These are phyloP conservation scores for Mactra quadrangularis DNA, from an alignment of 1,140 invertebrate species.

Conservation along the genomic window DNA sequence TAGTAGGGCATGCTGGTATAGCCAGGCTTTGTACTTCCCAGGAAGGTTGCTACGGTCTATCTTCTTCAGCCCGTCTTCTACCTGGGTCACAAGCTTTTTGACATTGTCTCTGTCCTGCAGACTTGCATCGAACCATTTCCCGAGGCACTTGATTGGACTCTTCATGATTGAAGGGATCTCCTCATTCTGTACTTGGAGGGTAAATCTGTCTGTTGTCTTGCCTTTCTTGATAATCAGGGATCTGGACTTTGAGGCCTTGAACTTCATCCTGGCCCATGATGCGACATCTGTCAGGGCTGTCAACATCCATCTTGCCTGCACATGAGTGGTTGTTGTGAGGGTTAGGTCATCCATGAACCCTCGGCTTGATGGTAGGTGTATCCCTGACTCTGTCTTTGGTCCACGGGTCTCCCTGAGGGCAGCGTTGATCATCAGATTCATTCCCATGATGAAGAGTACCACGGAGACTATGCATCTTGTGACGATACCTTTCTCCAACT, in stretches of 20 bases:
- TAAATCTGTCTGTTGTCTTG: constrained; percentile 1
- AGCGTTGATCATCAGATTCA: not conserved
- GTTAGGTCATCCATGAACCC: constrained; percentile 47
- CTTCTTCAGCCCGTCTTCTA: constrained; percentile 11
- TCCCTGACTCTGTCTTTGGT: not conserved
- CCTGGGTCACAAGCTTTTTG: constrained; percentile 3
- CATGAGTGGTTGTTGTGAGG: no score
- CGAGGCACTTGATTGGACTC: constrained; percentile 28
- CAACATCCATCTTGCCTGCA: no score
- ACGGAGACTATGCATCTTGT: not conserved
- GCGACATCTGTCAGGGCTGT: constrained; percentile 19
- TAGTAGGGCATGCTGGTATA: constrained; percentile 38
- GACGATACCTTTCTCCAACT: not conserved
- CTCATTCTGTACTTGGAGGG: not conserved
- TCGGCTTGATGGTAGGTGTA: not conserved
- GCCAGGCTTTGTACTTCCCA: constrained; percentile 56
- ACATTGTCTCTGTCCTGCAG: constrained; percentile 3
- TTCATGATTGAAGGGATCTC: constrained; percentile 15
- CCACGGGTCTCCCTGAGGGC: not conserved
- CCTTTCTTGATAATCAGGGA: constrained; percentile 21
- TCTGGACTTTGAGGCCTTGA: constrained; percentile 28
- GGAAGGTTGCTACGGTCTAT: constrained; percentile 29
- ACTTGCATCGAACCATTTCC: constrained; percentile 18
- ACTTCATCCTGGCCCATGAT: constrained; percentile 33
- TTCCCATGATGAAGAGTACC: not conserved